Conservation (phyloP, 2,113 vertebrate species). For the Phalacrocorax aristotelis region DNA sequence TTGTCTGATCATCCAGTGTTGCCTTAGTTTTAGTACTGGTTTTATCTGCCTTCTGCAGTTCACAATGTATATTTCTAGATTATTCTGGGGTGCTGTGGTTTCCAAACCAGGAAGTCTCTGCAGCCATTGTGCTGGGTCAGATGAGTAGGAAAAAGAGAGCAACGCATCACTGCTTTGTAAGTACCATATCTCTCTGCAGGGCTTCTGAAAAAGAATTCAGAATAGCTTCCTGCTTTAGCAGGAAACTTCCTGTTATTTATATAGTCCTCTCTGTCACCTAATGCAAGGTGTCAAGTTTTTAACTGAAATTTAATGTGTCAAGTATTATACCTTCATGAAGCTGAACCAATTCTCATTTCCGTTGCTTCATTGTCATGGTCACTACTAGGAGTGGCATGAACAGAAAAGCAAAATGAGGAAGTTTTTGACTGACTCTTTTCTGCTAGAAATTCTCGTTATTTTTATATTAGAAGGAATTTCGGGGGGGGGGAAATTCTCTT, state of each 20-base stretch:
- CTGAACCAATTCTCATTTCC: neutral
- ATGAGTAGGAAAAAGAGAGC: neutral
- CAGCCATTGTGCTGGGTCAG: conserved; percentile 5
- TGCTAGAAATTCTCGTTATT: neutral
- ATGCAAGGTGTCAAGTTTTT: conserved; percentile 15
- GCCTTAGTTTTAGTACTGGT: neutral
- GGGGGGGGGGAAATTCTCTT: rapidly evolving
- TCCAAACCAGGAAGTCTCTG: conserved; percentile 57
- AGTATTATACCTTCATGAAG: neutral
- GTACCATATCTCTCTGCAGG: conserved; percentile 23
- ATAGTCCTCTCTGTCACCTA: conserved; percentile 13
- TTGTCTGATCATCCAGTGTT: neutral
- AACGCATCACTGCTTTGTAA: conserved; percentile 31
- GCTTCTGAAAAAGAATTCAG: conserved; percentile 22
- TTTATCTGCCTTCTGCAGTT: conserved; percentile 39
- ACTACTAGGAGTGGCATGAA: neutral
- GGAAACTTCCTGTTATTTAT: conserved; percentile 68
- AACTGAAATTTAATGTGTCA: neutral
- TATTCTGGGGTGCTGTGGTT: conserved; percentile 26
- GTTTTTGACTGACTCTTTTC: neutral
- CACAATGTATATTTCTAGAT: neutral
- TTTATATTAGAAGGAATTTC: neutral
- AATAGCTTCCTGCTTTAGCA: conserved; percentile 56
- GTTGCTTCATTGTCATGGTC: neutral
- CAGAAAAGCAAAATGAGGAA: neutral